Conservation (phyloP, 1,140 invertebrate species). For the Magallana gigas region DNA sequence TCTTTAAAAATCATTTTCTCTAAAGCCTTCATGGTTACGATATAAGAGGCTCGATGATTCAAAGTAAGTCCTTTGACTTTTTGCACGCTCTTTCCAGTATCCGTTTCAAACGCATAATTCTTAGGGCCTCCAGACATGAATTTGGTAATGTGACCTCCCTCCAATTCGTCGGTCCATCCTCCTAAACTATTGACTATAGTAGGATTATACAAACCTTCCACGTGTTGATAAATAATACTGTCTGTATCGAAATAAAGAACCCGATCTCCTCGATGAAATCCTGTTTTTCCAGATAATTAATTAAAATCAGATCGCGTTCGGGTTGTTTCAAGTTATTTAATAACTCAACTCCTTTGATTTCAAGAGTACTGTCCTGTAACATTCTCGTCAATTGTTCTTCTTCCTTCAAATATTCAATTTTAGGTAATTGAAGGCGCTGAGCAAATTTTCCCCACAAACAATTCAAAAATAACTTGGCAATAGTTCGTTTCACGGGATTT, state of each 20-base stretch:
- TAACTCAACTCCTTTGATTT: not conserved
- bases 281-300: not conserved
- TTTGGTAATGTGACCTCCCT: constrained; percentile 6
- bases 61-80: constrained; percentile 42
- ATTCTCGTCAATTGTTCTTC: not conserved
- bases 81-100: constrained; percentile 9
- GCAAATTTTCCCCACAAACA: too few species aligned
- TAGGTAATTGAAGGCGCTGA: too few species aligned
- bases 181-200: not conserved
- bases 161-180: constrained; percentile 34
- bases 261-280: constrained; percentile 43
- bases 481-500: too few species aligned
- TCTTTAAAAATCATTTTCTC: not conserved
- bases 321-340: not conserved
- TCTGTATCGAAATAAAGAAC: constrained; percentile 80
- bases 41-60: not conserved
- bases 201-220: not conserved
- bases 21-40: not conserved
- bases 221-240: constrained; percentile 55
- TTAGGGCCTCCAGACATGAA: constrained; percentile 38
- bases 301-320: not conserved
- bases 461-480: too few species aligned
- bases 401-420: too few species aligned
- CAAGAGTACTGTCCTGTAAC: not conserved
- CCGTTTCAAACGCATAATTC: constrained; percentile 38